A percentile compares a stretch with the other conserved stretches of the same genome.
Evolutionary conservation across 2,113 vertebrate species (phyloP).

Genomic region (Callorhinus ursinus): DNA sequence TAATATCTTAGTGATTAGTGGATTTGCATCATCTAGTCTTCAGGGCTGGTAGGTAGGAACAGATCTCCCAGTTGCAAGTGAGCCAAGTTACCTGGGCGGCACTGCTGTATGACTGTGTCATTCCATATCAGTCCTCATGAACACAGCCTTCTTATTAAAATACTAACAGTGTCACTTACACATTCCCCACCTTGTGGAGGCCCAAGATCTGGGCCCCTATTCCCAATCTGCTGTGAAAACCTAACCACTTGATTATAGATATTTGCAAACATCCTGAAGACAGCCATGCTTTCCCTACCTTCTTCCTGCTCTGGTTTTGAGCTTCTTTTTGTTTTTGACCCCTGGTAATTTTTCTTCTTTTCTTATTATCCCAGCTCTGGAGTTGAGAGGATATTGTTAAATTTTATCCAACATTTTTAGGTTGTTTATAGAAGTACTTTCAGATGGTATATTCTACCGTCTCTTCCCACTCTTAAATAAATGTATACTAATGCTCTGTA

Average conservation of each 20-base stretch:
- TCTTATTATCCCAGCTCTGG: not conserved
- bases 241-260: not conserved
- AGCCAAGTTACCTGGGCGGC: not conserved
- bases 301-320: slow-evolving; percentile 12
- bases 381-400: not conserved
- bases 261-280: not conserved
- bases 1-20: not conserved
- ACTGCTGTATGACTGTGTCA: rapidly evolving
- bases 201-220: not conserved
- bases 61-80: not conserved
- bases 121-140: not conserved
- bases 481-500: not conserved
- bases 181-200: not conserved
- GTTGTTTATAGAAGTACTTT: not conserved
- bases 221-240: not conserved
- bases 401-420: not conserved
- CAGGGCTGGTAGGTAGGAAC: not conserved
- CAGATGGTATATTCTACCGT: not conserved
- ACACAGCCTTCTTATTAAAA: not conserved
- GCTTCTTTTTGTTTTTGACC: not conserved
- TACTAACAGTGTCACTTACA: not conserved
- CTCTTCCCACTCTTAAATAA: not conserved
- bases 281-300: not conserved
- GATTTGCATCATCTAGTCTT: not conserved
- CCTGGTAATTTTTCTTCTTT: not conserved